These are phyloP conservation scores for Gandaritis pyraliata DNA, from an alignment of 2,888 invertebrate genomes.

Conservation along the genomic window DNA sequence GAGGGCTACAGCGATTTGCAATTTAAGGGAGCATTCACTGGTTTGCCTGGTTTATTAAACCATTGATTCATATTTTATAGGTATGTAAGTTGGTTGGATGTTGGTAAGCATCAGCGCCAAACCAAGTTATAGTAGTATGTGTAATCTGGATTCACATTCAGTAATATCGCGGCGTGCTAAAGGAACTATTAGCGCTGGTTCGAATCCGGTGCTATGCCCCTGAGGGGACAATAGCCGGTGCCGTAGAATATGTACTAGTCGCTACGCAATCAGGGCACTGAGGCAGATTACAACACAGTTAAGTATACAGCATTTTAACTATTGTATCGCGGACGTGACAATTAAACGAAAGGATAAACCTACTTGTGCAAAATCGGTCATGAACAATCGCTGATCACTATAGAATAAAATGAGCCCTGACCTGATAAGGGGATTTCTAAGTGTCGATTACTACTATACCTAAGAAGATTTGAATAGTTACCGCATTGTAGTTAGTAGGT, in stretches of 20 bases:
- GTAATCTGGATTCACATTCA: not conserved
- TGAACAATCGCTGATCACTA: constrained; percentile 39
- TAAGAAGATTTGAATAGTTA: too few relatives aligned
- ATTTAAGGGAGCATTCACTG: not conserved
- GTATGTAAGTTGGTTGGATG: too few relatives aligned
- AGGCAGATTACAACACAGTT: constrained; percentile 14
- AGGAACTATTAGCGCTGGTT: constrained; percentile 22
- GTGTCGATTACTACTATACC: not conserved
- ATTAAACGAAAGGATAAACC: constrained; percentile 69
- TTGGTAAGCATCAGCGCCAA: too few relatives aligned
- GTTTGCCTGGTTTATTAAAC: not conserved
- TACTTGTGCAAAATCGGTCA: constrained; percentile 49
- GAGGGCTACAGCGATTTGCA: constrained; percentile 6
- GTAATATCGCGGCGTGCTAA: constrained; percentile 2
- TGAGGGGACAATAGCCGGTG: constrained; percentile 32
- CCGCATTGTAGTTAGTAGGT: not conserved
- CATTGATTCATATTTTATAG: not conserved
- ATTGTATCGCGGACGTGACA: constrained; percentile 55
- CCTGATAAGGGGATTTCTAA: not conserved
- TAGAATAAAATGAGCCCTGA: constrained; percentile 11
- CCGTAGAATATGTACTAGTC: constrained; percentile 12
- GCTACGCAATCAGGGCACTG: constrained; percentile 13
- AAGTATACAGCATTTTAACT: constrained; percentile 4
- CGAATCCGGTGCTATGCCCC: constrained; percentile 26
- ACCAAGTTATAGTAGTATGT: too few relatives aligned